Evolutionary conservation across 2,797 vertebrate species (phyloP), one percentile per base, ranked within the genome.

Genomic region (Acridotheres tristis): DNA sequence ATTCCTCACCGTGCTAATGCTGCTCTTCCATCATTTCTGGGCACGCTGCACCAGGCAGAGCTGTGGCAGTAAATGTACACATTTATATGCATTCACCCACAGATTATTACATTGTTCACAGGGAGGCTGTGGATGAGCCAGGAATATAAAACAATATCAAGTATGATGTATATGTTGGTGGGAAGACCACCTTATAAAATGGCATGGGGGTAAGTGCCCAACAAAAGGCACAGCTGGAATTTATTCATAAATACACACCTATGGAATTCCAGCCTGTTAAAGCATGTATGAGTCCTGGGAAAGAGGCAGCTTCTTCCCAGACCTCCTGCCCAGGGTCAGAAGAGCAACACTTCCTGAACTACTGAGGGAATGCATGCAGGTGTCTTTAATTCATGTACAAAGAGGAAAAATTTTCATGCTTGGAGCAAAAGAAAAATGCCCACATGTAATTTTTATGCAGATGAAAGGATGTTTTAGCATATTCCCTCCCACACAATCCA

Each of bases 1-100:
- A 86, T 96, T 97, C 88, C 90, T 97, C 80, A 88, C 34, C 2
- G 58, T 10, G 42, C 86, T 97, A 90, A 88, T 72, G 85, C 78
- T 78, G 83, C 75, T 96, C 94, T 63, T 97, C 91, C 89, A 95
- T 96, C 89, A 95, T 38, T 45, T 6, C 83, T 91, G 92, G 63
- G 84, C 88, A 45, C 3, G 62, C 77, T 88, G 95, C 73, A 86
- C 55, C 91, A 85, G 91, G 80, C 75, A 95, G 62, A 84, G 91
- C 85, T 4, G 11, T 29, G 83, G 2, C 3, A 76, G 59, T 19
- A 75, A 94, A 86, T 51, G 80, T 4, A 94, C 83, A 87, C 91
- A 85, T 91, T 94, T 79, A 90, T 67, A 86, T 88, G 85, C 89
- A 86, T 84, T 93, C 88, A 91, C 74, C 74, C 91, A 34, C 89